Evolutionary conservation across 2,113 vertebrate species (phyloP).

Genomic region (Oncorhynchus gorbuscha): DNA sequence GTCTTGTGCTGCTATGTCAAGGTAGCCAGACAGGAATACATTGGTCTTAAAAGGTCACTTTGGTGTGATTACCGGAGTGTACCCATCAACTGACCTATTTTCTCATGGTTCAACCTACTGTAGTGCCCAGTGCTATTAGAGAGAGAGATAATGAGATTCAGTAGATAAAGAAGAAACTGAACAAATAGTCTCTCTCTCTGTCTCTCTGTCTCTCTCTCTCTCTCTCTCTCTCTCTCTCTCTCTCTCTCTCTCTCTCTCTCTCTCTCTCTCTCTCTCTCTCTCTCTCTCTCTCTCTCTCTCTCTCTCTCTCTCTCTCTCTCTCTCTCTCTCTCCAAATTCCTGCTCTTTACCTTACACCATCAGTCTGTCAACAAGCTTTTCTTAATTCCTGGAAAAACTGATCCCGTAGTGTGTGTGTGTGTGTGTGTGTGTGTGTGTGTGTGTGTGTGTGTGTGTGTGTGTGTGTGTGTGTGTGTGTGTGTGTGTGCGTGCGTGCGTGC

Average conservation of each 20-base stretch:
- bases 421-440: not conserved
- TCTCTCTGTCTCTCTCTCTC: not conserved
- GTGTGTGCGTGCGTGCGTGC: not conserved
- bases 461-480: not conserved
- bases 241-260: not conserved
- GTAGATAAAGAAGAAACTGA: not conserved
- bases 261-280: no score
- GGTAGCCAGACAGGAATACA: not conserved
- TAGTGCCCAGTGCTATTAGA: not conserved
- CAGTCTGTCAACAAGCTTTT: slow-evolving; percentile 4
- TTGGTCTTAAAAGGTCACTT: not conserved
- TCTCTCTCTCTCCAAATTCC: not conserved
- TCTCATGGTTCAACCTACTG: not conserved
- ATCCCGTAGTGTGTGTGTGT: not conserved
- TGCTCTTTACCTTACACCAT: not conserved
- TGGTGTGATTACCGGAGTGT: not conserved
- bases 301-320: not conserved
- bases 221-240: not conserved
- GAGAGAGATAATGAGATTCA: not conserved
- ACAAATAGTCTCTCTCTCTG: not conserved
- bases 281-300: not conserved
- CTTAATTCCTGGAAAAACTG: not conserved
- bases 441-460: not conserved
- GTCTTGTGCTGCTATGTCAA: not conserved
- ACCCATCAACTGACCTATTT: not conserved